Percentiles rank a stretch among this genome's conserved stretches.
Evolutionary conservation across 2,888 invertebrate genomes (phyloP).

Genomic region (Stenoptilia bipunctidactyla): DNA sequence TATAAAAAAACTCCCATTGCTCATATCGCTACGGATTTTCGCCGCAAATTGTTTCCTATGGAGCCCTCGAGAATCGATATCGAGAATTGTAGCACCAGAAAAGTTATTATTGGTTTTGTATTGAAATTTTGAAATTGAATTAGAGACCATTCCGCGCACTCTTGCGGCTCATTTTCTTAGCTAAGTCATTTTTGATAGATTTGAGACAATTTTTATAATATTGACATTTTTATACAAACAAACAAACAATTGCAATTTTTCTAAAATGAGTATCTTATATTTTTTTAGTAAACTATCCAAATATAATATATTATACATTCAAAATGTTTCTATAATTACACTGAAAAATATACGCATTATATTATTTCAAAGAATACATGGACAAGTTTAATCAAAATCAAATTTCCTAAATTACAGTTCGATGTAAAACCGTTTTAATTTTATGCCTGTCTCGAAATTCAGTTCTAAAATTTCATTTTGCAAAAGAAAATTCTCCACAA

Average conservation of each 20-base stretch:
- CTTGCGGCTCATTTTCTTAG: slow-evolving; percentile 22
- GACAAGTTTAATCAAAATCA: not conserved
- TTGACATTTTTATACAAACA: too few species aligned
- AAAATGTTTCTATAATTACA: too few species aligned
- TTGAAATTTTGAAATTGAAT: slow-evolving; percentile 39
- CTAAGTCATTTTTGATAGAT: slow-evolving; percentile 23
- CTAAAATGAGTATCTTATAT: too few species aligned
- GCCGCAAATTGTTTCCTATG: slow-evolving; percentile 57
- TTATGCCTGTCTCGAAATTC: slow-evolving; percentile 13
- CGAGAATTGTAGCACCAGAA: slow-evolving; percentile 34
- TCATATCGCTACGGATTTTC: slow-evolving; percentile 54
- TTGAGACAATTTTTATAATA: too few species aligned
- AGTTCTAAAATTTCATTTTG: slow-evolving; percentile 13
- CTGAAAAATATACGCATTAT: too few species aligned
- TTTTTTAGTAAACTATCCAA: too few species aligned
- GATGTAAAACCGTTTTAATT: not conserved
- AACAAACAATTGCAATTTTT: too few species aligned
- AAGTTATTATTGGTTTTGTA: slow-evolving; percentile 45
- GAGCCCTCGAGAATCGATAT: slow-evolving; percentile 48
- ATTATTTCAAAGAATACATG: too few species aligned
- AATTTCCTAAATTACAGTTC: slow-evolving; percentile 1
- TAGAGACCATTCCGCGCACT: slow-evolving; percentile 32
- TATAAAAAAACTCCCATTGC: slow-evolving; percentile 51
- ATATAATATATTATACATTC: too few species aligned
- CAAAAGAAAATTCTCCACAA: slow-evolving; percentile 29